Percentiles rank a stretch among this genome's conserved stretches.
These are phyloP conservation scores for Carollia perspicillata DNA, from an alignment of 2,113 vertebrate species.

Conservation along the genomic window DNA sequence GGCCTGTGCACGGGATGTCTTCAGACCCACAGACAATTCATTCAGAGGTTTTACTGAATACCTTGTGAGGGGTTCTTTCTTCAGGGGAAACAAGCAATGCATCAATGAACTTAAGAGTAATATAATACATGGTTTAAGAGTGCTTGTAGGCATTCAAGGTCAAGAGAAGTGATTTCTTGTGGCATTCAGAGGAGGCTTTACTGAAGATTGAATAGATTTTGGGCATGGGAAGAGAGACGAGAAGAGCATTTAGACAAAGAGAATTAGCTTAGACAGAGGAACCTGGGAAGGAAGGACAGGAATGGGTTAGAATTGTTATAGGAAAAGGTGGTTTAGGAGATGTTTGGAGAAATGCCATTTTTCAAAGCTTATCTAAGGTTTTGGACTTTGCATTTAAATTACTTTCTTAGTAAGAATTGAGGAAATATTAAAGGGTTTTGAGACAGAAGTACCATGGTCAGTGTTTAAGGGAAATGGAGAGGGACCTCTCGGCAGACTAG, in stretches of 20 bases:
- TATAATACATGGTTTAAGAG: not conserved
- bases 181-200: not conserved
- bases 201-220: constrained; percentile 1
- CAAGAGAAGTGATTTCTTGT: not conserved
- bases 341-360: not conserved
- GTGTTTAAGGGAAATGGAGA: not conserved
- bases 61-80: not conserved
- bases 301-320: not conserved
- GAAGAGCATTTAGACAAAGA: not conserved
- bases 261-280: not conserved
- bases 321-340: not conserved
- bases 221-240: not conserved
- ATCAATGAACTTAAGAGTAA: not conserved
- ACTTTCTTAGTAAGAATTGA: not conserved
- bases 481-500: not conserved
- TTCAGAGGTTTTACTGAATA: not conserved
- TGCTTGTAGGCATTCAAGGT: not conserved
- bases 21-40: not conserved
- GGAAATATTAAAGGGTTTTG: not conserved
- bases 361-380: not conserved
- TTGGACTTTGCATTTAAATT: not conserved
- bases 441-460: not conserved
- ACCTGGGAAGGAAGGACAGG: not conserved
- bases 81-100: not conserved
- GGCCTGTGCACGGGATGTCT: not conserved